Base-by-base conservation (phyloP, 2,888 invertebrate species). In the Hecatera dysodea region DNA sequence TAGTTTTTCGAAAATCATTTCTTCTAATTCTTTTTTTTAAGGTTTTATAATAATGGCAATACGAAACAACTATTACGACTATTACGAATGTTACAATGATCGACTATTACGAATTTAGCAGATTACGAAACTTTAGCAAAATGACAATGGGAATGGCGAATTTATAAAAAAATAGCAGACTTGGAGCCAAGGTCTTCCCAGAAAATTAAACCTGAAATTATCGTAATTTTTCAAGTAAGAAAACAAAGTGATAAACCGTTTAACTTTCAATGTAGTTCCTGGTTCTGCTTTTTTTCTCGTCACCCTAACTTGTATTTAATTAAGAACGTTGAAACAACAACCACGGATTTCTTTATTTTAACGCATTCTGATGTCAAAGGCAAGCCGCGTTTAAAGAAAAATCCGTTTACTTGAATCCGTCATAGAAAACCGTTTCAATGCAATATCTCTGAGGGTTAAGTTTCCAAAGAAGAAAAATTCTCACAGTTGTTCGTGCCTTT, bases 371-470 rank as follows among this genome's bases (percentile, higher is more conserved):
- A n/a, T 7, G 27, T 56, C 56, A 57, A 70, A 74, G 48, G 22
- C 36, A 27, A 39, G 24, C 29, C 19, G 55, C 19, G 22, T 11
- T 33, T 22, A 27, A 52, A 52, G n/a, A 27, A 27, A 55, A 53
- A 50, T 29, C 27, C 27, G 17, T 59, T 78, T 59, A 48, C n/a
- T 36, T 6, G 12, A 17, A 11, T 1, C n/a, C 22, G 55, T 60
- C 27, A 57, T 48, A 55, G 7, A 46, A 64, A 72, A 56, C 62
- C 27, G 27, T 57, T 76, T 69, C 48, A 48, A 22, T 63, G 72
- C 48, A 73, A 76, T 78, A 56, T 72, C 78, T 64, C 78, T 72
- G 72, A 64, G 53, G n/a, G 44, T 64, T 50, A 52, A 50, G 39
- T 77, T 77, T 42, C 52, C 27, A 5, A 36, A 39, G 36, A 60